A percentile compares a stretch with the other conserved stretches of the same genome.
Conservation (phyloP, 2,888 invertebrate genomes). For the Liopterus haemorrhoidalis region DNA sequence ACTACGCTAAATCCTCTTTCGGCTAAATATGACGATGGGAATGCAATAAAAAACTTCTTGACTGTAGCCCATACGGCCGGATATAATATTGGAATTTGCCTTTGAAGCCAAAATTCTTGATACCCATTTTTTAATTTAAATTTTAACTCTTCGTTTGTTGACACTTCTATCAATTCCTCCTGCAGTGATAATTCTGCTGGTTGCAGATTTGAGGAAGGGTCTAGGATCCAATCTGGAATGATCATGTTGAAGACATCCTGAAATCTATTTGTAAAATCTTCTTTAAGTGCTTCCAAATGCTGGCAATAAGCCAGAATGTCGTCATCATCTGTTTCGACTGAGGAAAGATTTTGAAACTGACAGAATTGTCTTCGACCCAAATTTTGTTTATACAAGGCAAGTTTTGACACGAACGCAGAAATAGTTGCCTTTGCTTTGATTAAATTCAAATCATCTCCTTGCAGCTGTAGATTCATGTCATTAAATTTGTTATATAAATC, state of each 20-base stretch:
- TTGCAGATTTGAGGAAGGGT: no score
- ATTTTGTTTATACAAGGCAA: conserved; percentile 24
- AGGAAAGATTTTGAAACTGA: conserved; percentile 11
- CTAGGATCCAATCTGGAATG: conserved; percentile 9
- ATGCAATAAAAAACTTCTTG: no score
- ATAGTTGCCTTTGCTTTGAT: conserved; percentile 26
- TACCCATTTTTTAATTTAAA: no score
- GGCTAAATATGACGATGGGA: no score
- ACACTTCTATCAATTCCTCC: no score
- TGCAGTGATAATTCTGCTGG: no score
- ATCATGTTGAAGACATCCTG: conserved; percentile 29
- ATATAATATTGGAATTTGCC: no score
- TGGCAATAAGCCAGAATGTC: conserved; percentile 7
- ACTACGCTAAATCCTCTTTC: no score
- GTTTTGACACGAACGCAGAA: conserved; percentile 24
- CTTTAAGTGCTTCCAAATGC: conserved; percentile 28
- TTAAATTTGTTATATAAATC: conserved; percentile 36
- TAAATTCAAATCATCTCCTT: conserved; percentile 24
- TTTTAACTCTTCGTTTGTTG: no score
- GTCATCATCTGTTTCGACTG: background rate
- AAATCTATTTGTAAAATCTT: conserved; percentile 30
- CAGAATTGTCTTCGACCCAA: conserved; percentile 8
- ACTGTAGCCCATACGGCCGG: no score
- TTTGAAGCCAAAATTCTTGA: no score
- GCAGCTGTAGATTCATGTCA: conserved; percentile 18